These are phyloP conservation scores for Horisme vitalbata DNA, from an alignment of 2,888 invertebrate genomes.

Conservation along the genomic window DNA sequence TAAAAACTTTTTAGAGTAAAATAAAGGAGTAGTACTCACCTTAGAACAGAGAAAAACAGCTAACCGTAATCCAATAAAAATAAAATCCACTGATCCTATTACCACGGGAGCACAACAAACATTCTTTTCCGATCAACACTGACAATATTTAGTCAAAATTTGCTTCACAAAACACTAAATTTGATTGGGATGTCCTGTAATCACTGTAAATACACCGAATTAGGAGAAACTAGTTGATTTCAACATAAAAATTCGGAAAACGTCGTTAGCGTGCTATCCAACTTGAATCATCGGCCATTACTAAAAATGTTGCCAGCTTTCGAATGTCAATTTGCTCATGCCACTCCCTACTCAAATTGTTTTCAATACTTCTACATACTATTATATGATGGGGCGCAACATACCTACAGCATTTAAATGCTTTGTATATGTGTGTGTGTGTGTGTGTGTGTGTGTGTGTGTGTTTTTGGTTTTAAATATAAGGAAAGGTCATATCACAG, in stretches of 20 bases:
- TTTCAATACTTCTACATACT: no score
- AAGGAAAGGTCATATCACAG: no score
- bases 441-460: no score
- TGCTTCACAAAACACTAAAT: slow-evolving; percentile 60
- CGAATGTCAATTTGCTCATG: slow-evolving; percentile 51
- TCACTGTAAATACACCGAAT: slow-evolving; percentile 63
- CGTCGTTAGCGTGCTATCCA: slow-evolving; percentile 59
- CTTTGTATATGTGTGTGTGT: no score
- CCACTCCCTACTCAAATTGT: slow-evolving; percentile 42
- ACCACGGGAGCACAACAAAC: slow-evolving; percentile 74
- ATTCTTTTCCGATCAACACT: slow-evolving; percentile 65
- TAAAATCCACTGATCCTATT: slow-evolving; percentile 77
- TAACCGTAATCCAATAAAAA: slow-evolving; percentile 78
- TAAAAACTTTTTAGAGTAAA: slow-evolving; percentile 12
- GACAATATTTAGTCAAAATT: slow-evolving; percentile 57
- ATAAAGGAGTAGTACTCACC: slow-evolving; percentile 64
- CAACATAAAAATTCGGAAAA: slow-evolving; percentile 67
- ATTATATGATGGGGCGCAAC: no score
- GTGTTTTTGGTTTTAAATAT: no score
- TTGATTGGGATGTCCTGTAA: slow-evolving; percentile 49
- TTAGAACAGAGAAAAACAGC: slow-evolving; percentile 68
- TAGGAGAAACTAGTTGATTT: slow-evolving; percentile 64
- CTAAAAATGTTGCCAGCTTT: slow-evolving; percentile 66
- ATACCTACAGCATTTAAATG: no score
- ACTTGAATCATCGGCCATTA: slow-evolving; percentile 77